phyloP scores from a whole-genome alignment of 2,797 vertebrate genomes.

The Aeoliscus strigatus region DNA sequence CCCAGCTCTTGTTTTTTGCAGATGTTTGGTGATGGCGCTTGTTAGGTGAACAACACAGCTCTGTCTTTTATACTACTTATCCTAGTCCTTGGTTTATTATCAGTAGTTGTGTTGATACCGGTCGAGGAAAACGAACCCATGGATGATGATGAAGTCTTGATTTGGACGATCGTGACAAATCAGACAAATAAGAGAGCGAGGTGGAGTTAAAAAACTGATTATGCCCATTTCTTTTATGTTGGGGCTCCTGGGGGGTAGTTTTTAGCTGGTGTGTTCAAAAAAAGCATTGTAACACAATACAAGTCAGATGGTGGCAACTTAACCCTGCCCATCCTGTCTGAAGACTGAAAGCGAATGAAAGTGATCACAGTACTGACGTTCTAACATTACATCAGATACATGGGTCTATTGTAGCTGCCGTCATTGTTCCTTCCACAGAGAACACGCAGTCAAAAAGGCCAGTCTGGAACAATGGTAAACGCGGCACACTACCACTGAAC shows the following conservation, averaged over 20 bases:
- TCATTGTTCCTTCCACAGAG: constrained; percentile 35
- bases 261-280: constrained; percentile 9
- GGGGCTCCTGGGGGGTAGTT: background rate
- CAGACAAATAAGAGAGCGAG: constrained; percentile 2
- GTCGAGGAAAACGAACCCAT: constrained; percentile 1
- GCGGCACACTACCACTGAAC: constrained; percentile 23
- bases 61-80: background rate
- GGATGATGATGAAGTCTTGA: background rate
- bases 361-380: constrained; percentile 23
- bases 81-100: background rate
- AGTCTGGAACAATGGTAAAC: constrained; percentile 41
- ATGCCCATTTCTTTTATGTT: constrained; percentile 8
- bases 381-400: constrained; percentile 50
- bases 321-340: constrained; percentile 10
- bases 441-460: constrained; percentile 31
- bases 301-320: constrained; percentile 5
- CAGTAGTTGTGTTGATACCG: background rate
- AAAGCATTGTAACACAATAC: constrained; percentile 5
- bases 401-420: constrained; percentile 37
- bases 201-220: constrained; percentile 30
- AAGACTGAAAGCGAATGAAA: constrained; percentile 32
- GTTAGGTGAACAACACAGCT: background rate
- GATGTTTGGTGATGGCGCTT: constrained; percentile 5
- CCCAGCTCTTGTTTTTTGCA: background rate
- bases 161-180: background rate